A percentile compares a stretch with the other conserved stretches of the same genome.
Conservation (phyloP, 2,888 invertebrate genomes). For the Cinara cedri region DNA sequence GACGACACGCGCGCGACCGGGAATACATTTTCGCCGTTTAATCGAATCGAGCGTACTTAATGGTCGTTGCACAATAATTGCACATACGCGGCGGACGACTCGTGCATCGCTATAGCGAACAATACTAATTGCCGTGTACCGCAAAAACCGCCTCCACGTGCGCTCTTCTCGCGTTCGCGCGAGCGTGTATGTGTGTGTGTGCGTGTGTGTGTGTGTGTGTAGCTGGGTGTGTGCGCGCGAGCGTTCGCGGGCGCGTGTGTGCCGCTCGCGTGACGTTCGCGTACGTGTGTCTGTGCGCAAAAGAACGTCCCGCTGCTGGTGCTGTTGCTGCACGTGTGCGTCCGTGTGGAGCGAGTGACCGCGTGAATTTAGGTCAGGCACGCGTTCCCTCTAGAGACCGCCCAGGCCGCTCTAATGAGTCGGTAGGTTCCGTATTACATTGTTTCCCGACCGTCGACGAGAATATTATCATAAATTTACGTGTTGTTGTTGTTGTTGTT, state of each 20-base stretch:
- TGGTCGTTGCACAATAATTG: neutral
- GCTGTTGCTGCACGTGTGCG: neutral
- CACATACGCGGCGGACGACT: neutral
- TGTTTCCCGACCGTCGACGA: neutral
- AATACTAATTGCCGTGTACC: neutral
- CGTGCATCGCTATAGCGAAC: neutral
- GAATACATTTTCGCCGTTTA: neutral
- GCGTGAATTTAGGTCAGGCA: constrained; percentile 3
- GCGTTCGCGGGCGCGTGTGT: no score
- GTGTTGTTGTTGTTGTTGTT: neutral
- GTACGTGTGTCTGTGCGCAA: no score
- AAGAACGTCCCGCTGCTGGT: no score
- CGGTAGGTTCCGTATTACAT: no score
- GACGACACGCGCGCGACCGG: neutral
- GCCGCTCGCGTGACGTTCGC: no score
- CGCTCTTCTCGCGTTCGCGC: no score
- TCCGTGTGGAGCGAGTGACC: neutral
- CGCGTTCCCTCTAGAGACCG: neutral
- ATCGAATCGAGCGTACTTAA: neutral
- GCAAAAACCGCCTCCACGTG: neutral
- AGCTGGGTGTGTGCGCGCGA: no score
- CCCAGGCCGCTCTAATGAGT: constrained; percentile 12
- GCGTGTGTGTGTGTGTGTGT: no score
- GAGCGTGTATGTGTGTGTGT: no score
- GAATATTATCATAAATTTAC: neutral